Evolutionary conservation across 2,888 invertebrate species (phyloP).

Genomic region (Amblyjoppa proteus): DNA sequence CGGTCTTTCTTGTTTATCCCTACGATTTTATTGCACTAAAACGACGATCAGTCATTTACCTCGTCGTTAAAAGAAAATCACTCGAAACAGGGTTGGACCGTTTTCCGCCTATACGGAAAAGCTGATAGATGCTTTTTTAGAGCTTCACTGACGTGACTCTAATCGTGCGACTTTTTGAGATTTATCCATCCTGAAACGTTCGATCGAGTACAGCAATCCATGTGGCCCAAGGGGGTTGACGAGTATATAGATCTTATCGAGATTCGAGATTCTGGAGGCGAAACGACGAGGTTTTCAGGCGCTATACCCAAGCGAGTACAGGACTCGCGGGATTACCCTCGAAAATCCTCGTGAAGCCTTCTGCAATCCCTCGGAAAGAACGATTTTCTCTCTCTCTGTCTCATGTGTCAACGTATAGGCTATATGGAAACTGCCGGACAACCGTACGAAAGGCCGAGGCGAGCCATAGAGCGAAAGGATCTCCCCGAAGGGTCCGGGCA

Average conservation of each 20-base stretch:
- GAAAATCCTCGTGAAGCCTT: slow-evolving; percentile 62
- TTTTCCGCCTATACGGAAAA: not conserved
- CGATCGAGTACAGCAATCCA: slow-evolving; percentile 29
- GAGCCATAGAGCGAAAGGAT: slow-evolving; percentile 37
- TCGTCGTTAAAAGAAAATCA: not conserved
- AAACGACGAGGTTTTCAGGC: slow-evolving; percentile 41
- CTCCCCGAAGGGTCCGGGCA: slow-evolving; percentile 36
- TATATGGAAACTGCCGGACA: slow-evolving; percentile 9
- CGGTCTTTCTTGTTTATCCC: not conserved
- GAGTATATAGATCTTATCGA: slow-evolving; percentile 35
- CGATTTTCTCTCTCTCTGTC: slow-evolving; percentile 29
- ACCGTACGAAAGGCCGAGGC: slow-evolving; percentile 19
- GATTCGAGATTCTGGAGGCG: slow-evolving; percentile 59
- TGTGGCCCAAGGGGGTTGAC: slow-evolving; percentile 27
- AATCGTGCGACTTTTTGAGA: slow-evolving; percentile 23
- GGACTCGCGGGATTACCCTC: slow-evolving; percentile 54
- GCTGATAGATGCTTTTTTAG: not conserved
- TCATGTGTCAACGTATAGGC: slow-evolving; percentile 1
- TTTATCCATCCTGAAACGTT: slow-evolving; percentile 10
- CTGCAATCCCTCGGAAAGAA: slow-evolving; percentile 56
- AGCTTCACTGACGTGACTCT: not conserved
- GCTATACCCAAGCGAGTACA: slow-evolving; percentile 28
- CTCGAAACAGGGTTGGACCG: not conserved
- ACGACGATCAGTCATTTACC: not conserved
- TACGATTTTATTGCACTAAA: not conserved